Evolutionary conservation across 2,797 vertebrate species (phyloP), one percentile per base, ranked within the genome.

Genomic region (Halcyon leucocephala): DNA sequence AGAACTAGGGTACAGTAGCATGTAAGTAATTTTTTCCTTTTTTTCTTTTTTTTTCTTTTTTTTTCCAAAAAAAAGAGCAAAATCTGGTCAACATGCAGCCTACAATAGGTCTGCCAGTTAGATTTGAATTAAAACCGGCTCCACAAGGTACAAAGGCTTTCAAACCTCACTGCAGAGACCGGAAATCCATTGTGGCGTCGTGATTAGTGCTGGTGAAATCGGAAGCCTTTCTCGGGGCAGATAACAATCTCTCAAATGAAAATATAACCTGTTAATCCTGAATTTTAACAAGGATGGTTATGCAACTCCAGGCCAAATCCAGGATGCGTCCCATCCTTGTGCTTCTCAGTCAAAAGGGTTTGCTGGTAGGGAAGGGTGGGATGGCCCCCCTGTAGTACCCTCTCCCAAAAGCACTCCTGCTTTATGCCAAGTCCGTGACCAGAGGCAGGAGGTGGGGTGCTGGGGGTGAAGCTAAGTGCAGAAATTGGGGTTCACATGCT

Each of bases 201-300:
- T 96, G 95, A 93, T 95, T 95, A 95, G 93, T 41, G 93, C 95
- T 82, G 94, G 78, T 97, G 97, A 97, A 96, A 97, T 97, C 12
- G 39, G 94, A 97, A 95, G 94, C 94, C 94, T 95, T 95, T 95
- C 90, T 96, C 15, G 4, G 78, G 51, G 86, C 86, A 74, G 95
- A 96, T 97, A 95, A 85, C 33, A 57, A 95, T 94, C 95, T 96
- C 8, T 0, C 69, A 67, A 81, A 97, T 95, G 94, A 96, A 95
- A 96, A 93, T 96, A 89, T 90, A 95, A 95, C 96, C 97, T 95
- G 95, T 83, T 96, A 83, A 94, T 97, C 96, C 91, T 96, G 95
- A 95, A 92, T 95, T 94, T 90, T 86, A 89, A 62, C 90, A 90
- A 48, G 81, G 65, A 65, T 57, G 61, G 46, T 95, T 95, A 62